Conservation (phyloP, 2,113 vertebrate species). For the Onychostoma macrolepis region DNA sequence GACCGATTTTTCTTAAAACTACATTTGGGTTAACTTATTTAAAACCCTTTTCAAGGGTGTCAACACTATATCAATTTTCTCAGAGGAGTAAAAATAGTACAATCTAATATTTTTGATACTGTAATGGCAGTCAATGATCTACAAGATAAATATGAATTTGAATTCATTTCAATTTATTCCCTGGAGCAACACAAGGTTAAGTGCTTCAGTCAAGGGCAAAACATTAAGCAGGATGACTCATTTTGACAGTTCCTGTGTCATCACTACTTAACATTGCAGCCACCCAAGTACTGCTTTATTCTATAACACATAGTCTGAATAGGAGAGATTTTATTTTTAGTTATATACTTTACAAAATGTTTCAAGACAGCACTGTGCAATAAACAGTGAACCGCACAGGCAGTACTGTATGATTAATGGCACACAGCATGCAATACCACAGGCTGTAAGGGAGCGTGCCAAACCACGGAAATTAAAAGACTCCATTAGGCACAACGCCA, state of each 20-base stretch:
- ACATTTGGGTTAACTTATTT: not conserved
- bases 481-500: constrained; percentile 25
- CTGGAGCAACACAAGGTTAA: constrained; percentile 7
- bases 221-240: not conserved
- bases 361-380: not conserved
- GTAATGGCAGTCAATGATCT: not conserved
- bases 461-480: constrained; percentile 11
- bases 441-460: not conserved
- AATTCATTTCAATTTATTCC: not conserved
- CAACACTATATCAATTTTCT: not conserved
- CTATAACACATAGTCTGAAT: not conserved
- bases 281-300: not conserved
- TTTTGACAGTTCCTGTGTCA: not conserved
- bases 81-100: not conserved
- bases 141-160: not conserved
- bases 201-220: constrained; percentile 11
- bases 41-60: not conserved
- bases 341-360: not conserved
- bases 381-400: not conserved
- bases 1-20: not conserved
- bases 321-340: not conserved
- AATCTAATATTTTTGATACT: not conserved
- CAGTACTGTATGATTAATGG: not conserved
- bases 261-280: not conserved
- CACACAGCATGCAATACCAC: not conserved